phyloP scores from a whole-genome alignment of 2,113 vertebrate genomes.

The Trachemys scripta region DNA sequence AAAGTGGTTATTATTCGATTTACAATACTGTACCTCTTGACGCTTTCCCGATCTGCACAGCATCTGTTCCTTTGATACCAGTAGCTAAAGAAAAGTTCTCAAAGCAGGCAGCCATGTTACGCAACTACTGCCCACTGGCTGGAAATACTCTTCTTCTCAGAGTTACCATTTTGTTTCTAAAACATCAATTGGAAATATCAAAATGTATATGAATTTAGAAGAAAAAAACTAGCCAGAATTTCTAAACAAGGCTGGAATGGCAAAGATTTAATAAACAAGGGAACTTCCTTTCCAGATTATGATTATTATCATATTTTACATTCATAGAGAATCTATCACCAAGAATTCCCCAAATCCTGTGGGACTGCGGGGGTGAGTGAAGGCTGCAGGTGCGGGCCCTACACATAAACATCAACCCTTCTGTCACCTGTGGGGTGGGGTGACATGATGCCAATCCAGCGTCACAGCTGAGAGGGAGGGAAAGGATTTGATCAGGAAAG shows the following conservation, averaged over 20 bases:
- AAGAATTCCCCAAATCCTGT: accelerated
- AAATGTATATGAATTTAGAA: not conserved
- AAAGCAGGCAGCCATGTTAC: not conserved
- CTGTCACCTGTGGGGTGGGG: not conserved
- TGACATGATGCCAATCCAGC: not conserved
- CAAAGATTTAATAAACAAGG: not conserved
- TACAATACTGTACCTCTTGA: accelerated
- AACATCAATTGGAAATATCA: accelerated
- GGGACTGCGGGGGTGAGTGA: not conserved
- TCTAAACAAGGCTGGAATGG: not conserved
- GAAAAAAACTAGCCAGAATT: not conserved
- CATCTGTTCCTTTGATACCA: accelerated
- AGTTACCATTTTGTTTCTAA: not conserved
- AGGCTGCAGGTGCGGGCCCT: not conserved
- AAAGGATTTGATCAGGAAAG: not conserved
- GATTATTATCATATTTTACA: not conserved
- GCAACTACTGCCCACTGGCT: not conserved
- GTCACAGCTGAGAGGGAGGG: not conserved
- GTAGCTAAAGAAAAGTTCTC: accelerated
- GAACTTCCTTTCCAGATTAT: not conserved
- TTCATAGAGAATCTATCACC: accelerated
- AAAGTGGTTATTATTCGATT: accelerated
- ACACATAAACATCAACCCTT: too few species aligned
- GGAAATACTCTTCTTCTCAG: accelerated
- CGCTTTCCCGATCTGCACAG: too few species aligned